Conservation (phyloP, 2,888 invertebrate genomes). For the Crioceris asparagi region DNA sequence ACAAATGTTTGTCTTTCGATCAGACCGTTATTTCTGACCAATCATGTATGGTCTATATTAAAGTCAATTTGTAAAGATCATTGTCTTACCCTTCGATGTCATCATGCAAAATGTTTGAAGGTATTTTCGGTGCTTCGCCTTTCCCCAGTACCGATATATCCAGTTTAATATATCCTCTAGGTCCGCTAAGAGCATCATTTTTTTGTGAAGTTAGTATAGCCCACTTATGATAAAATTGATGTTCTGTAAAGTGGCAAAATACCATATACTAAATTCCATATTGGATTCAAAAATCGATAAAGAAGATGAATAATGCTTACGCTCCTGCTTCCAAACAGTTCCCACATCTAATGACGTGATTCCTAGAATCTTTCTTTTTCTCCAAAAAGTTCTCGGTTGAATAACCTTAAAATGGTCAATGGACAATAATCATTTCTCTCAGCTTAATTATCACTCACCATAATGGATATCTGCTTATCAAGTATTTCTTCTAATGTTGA, state of each 20-base stretch:
- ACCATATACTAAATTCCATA: neutral
- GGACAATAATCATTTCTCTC: neutral
- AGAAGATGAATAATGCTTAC: conserved; percentile 32
- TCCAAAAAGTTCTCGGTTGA: conserved; percentile 32
- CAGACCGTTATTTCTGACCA: too few relatives aligned
- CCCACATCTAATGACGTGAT: conserved; percentile 53
- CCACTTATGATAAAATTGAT: conserved; percentile 80
- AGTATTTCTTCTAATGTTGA: conserved; percentile 47
- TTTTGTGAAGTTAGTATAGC: conserved; percentile 60
- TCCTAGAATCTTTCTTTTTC: conserved; percentile 45
- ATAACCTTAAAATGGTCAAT: conserved; percentile 26
- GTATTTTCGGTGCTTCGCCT: conserved; percentile 52
- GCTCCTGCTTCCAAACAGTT: conserved; percentile 60
- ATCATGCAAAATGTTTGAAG: conserved; percentile 46
- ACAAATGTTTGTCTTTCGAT: too few relatives aligned
- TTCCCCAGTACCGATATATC: conserved; percentile 65
- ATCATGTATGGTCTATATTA: too few relatives aligned
- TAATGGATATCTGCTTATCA: conserved; percentile 47
- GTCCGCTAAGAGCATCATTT: conserved; percentile 35
- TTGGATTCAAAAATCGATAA: neutral
- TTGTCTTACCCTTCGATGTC: conserved; percentile 56
- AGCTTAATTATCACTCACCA: conserved; percentile 35
- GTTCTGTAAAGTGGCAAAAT: conserved; percentile 42
- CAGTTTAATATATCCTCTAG: conserved; percentile 70
- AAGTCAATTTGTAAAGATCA: too few relatives aligned